Percentiles rank a stretch among this genome's conserved stretches.
Evolutionary conservation across 2,113 vertebrate genomes (phyloP).

Genomic region (Prinia subflava): DNA sequence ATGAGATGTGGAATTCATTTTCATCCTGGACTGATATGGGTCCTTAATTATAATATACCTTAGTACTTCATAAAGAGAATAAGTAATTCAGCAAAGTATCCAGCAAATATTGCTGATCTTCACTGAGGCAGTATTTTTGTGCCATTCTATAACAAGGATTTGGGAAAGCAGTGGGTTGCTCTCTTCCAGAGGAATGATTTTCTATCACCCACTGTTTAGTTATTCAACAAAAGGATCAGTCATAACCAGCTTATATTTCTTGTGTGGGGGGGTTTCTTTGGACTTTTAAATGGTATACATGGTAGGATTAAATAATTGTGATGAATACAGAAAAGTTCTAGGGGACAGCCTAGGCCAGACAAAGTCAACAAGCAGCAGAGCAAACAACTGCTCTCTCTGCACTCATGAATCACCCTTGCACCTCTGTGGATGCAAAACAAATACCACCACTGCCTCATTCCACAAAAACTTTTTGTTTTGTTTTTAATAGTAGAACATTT

Average conservation of each 20-base stretch:
- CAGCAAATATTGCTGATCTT: neutral
- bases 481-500: neutral
- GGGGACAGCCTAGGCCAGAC: neutral
- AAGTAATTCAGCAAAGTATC: neutral
- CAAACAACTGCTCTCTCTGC: neutral
- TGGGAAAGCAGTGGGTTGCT: neutral
- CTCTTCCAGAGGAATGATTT: neutral
- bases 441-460: neutral
- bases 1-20: neutral
- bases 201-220: neutral
- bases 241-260: neutral
- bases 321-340: neutral
- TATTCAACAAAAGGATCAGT: neutral
- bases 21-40: neutral
- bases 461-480: neutral
- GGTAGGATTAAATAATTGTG: neutral
- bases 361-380: neutral
- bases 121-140: fast-evolving
- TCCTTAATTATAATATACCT: neutral
- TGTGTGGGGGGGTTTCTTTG: neutral
- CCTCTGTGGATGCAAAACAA: neutral
- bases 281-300: neutral
- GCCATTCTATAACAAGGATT: neutral
- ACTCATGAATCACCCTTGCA: fast-evolving
- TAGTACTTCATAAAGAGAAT: neutral